phyloP scores from a whole-genome alignment of 2,113 vertebrate genomes.

The Poecile atricapillus region DNA sequence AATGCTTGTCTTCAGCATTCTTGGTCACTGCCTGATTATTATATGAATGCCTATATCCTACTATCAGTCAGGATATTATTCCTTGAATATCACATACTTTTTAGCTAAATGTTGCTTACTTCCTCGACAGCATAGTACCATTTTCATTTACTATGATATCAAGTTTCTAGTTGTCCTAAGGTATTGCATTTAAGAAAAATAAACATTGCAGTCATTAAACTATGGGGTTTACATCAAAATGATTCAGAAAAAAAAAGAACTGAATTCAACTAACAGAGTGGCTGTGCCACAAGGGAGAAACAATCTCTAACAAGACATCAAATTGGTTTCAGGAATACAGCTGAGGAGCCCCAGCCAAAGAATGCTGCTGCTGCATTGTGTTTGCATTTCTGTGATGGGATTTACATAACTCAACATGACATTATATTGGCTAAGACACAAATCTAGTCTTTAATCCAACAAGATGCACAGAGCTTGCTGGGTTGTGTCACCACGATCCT shows the following conservation, averaged over 20 bases:
- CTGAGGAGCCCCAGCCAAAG: conserved; percentile 48
- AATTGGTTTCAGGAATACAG: conserved; percentile 60
- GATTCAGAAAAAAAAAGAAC: neutral
- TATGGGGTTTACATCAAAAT: neutral
- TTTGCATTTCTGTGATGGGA: conserved; percentile 72
- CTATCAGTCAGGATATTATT: neutral
- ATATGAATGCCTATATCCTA: neutral
- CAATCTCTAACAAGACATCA: conserved; percentile 59
- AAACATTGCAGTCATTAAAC: neutral
- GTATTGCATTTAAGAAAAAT: neutral
- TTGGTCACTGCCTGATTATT: neutral
- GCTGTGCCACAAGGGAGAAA: conserved; percentile 13
- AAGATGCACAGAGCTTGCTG: conserved; percentile 61
- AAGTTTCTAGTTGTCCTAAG: neutral
- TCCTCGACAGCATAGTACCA: neutral
- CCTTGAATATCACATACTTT: neutral
- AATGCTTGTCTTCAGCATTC: neutral
- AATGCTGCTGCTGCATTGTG: conserved; percentile 70
- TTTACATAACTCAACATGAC: conserved; percentile 82
- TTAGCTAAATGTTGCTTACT: neutral
- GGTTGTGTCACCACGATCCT: conserved; percentile 67
- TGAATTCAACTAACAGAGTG: neutral
- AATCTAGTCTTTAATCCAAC: conserved; percentile 75
- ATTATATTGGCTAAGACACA: conserved; percentile 75
- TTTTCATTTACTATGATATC: neutral